phyloP scores from a whole-genome alignment of 2,888 invertebrate genomes.

The Cosmorhoe ocellata region DNA sequence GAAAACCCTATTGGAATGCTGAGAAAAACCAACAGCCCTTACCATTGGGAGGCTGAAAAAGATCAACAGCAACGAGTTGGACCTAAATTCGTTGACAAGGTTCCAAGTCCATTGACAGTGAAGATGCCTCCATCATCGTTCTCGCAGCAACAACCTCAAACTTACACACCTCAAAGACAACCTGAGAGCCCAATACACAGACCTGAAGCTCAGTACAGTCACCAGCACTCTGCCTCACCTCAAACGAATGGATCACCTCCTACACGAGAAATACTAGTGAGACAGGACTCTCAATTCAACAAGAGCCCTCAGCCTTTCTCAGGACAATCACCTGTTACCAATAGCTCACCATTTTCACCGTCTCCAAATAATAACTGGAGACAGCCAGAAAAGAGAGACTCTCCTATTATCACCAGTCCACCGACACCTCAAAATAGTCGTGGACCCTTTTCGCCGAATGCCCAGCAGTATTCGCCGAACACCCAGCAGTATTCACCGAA shows the following conservation, averaged over 20 bases:
- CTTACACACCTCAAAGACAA: conserved; percentile 60
- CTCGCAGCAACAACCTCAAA: conserved; percentile 70
- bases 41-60: conserved; percentile 84
- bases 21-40: conserved; percentile 86
- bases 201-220: conserved; percentile 75
- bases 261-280: conserved; percentile 66
- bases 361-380: conserved; percentile 75
- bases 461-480: conserved; percentile 49
- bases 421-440: conserved; percentile 56
- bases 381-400: conserved; percentile 73
- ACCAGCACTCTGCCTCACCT: conserved; percentile 63
- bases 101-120: conserved; percentile 73
- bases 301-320: conserved; percentile 76
- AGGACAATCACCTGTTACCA: conserved; percentile 60
- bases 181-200: conserved; percentile 75
- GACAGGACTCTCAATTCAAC: conserved; percentile 79
- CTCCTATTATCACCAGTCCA: conserved; percentile 60
- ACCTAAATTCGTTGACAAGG: conserved; percentile 72
- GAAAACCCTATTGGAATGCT: conserved; percentile 87
- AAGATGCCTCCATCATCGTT: conserved; percentile 69
- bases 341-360: conserved; percentile 65
- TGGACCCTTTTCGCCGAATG: conserved; percentile 47
- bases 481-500: conserved; percentile 45
- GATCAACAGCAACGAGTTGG: conserved; percentile 79
- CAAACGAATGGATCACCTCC: conserved; percentile 59